phyloP scores from a whole-genome alignment of 2,888 invertebrate genomes.

The Argynnis bischoffii region DNA sequence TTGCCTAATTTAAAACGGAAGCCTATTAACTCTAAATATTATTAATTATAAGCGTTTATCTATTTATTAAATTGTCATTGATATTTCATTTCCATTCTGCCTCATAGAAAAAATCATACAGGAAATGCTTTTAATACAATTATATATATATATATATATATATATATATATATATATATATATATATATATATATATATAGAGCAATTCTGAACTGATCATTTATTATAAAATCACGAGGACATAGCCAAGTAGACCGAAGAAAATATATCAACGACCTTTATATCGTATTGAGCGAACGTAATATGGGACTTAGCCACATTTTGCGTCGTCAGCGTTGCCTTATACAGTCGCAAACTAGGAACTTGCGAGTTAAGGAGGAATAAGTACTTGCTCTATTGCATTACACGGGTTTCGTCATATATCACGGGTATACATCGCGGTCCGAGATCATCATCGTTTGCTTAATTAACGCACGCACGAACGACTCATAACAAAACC shows the following conservation, averaged over 20 bases:
- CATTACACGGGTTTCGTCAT: slow-evolving; percentile 21
- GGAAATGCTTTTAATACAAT: neutral
- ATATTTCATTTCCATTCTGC: too few relatives aligned
- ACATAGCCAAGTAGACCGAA: slow-evolving; percentile 13
- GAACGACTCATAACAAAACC: slow-evolving; percentile 24
- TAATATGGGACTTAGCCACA: slow-evolving; percentile 26
- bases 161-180: too few relatives aligned
- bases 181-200: too few relatives aligned
- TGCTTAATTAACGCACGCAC: slow-evolving; percentile 12
- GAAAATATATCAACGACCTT: slow-evolving; percentile 25
- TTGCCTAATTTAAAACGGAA: too few relatives aligned
- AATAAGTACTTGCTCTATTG: slow-evolving; percentile 13
- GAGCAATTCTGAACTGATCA: neutral
- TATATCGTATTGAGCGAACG: slow-evolving; percentile 26
- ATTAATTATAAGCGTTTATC: too few relatives aligned
- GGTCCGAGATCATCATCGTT: slow-evolving; percentile 3
- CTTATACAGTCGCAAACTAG: slow-evolving; percentile 25
- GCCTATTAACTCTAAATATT: too few relatives aligned
- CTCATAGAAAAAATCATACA: neutral
- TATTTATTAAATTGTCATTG: too few relatives aligned
- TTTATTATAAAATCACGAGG: neutral
- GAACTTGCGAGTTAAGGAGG: slow-evolving; percentile 22
- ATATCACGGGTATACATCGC: neutral
- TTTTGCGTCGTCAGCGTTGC: slow-evolving; percentile 25
- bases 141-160: too few relatives aligned